Evolutionary conservation across 2,113 vertebrate species (phyloP), one percentile per base, ranked within the genome.

Genomic region (Gadus macrocephalus): DNA sequence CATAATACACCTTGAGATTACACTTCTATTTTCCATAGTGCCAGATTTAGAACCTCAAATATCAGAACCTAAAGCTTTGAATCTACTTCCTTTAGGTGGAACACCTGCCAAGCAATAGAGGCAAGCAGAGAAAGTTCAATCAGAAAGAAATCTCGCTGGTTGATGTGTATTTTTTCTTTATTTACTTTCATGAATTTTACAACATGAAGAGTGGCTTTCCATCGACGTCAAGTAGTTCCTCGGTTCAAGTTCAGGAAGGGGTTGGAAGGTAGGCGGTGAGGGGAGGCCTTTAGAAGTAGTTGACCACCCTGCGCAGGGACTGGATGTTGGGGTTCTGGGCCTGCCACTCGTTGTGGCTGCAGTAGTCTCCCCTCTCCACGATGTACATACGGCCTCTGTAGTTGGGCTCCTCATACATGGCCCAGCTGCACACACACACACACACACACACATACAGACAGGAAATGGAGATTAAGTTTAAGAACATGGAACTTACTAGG

Each of bases 391-490:
- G 94, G 15, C 96, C 95, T 0, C 90, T 92, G 89, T 95, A 97
- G 90, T 93, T 97, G 16, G 96, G 95, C 88, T 98, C 96, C 86
- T 96, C 94, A 0, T 97, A 96, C 83, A 98, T 92, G 87, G 96
- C 94, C 96, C 96, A 96, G 88, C 95, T 97, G 79, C 38, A 62
- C 60, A 78, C 8, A 55, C 59, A 72, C 0, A 5, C 70, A 67
- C 1, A 19, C 3, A 70, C 15, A 56, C 55, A 69, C 0, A 66
- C 15, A 1, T 22, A 59, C 17, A 49, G 42, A 49, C 42, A 49
- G 9, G 12, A 49, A 9, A 49, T 49, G 42, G 42, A 49, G 42
- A 49, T 49, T 7, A 49, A 12, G 42, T 14, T 12, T 49, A 49
- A 14, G 42, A 12, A 49, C 42, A 49, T 49, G 42, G 42, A 49